Percentiles rank a stretch among this genome's conserved stretches.
Conservation (phyloP, 2,113 vertebrate species). For the Eretmochelys imbricata region DNA sequence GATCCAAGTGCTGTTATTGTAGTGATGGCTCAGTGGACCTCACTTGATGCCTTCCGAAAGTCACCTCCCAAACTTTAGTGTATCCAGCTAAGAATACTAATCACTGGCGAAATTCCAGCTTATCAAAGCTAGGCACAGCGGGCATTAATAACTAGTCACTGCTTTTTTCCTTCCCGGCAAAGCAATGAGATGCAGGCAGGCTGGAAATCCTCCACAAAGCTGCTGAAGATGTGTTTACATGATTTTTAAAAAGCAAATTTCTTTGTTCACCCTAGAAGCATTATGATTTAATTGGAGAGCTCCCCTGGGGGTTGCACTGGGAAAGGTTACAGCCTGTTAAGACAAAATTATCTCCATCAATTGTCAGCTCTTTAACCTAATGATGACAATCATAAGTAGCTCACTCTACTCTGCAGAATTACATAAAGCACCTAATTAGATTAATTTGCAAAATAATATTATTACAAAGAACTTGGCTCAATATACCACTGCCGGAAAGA, state of each 20-base stretch:
- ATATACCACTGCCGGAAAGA: slow-evolving; percentile 7
- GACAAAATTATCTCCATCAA: slow-evolving; percentile 63
- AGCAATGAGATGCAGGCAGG: not conserved
- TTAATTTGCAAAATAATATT: slow-evolving; percentile 69
- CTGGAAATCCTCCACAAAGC: not conserved
- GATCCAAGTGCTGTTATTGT: not conserved
- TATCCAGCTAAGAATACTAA: not conserved
- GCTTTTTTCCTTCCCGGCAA: slow-evolving; percentile 12
- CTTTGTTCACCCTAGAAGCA: slow-evolving; percentile 40
- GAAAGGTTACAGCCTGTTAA: slow-evolving; percentile 65
- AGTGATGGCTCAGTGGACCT: not conserved
- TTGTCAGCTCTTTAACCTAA: slow-evolving; percentile 74
- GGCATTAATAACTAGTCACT: slow-evolving; percentile 63
- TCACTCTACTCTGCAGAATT: slow-evolving; percentile 63
- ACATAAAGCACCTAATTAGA: slow-evolving; percentile 69
- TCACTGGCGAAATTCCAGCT: not conserved
- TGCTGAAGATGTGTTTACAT: slow-evolving; percentile 51
- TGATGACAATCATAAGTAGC: slow-evolving; percentile 66
- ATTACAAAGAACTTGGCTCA: slow-evolving; percentile 50
- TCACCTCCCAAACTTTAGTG: not conserved
- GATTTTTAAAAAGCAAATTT: slow-evolving; percentile 47
- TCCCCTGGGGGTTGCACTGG: not conserved
- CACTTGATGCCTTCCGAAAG: not conserved
- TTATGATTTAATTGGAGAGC: slow-evolving; percentile 66
- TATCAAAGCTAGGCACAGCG: slow-evolving; percentile 42